phyloP scores from a whole-genome alignment of 2,888 invertebrate genomes.

The Monoplex corrugatus region DNA sequence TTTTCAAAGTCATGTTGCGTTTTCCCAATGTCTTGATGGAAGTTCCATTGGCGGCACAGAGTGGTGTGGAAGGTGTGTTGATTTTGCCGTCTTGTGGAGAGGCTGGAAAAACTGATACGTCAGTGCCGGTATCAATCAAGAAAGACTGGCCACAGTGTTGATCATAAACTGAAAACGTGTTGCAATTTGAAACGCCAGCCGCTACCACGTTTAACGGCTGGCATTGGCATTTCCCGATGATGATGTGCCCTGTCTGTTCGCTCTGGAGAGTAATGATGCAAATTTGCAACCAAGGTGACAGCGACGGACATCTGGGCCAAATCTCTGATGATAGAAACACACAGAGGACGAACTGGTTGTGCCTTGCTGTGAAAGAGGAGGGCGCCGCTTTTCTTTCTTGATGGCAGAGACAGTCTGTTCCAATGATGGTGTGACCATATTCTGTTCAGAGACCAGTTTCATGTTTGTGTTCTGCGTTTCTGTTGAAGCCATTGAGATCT shows the following conservation, averaged over 20 bases:
- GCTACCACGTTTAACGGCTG: conserved; percentile 41
- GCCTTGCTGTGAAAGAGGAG: neutral
- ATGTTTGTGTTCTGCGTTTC: neutral
- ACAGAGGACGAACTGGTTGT: conserved; percentile 25
- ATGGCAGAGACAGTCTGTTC: conserved; percentile 2
- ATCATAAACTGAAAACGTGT: conserved; percentile 44
- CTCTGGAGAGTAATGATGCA: conserved; percentile 25
- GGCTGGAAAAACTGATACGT: conserved; percentile 48
- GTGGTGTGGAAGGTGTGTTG: neutral
- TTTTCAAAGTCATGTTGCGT: conserved; percentile 21
- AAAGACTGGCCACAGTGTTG: neutral
- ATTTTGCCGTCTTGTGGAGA: conserved; percentile 7
- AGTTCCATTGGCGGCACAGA: conserved; percentile 36
- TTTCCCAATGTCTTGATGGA: conserved; percentile 36
- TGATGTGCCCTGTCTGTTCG: conserved; percentile 1
- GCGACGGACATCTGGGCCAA: neutral
- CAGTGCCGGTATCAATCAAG: conserved; percentile 36
- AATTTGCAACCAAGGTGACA: conserved; percentile 22
- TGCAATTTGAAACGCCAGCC: conserved; percentile 27
- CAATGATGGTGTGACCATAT: neutral
- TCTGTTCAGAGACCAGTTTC: too few species aligned
- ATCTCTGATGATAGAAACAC: conserved; percentile 36
- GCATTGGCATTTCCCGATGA: conserved; percentile 34
- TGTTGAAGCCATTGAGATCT: neutral
- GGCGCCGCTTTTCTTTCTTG: neutral